These are phyloP conservation scores for Diplodus sargus DNA, from an alignment of 2,797 vertebrate species.

Conservation along the genomic window DNA sequence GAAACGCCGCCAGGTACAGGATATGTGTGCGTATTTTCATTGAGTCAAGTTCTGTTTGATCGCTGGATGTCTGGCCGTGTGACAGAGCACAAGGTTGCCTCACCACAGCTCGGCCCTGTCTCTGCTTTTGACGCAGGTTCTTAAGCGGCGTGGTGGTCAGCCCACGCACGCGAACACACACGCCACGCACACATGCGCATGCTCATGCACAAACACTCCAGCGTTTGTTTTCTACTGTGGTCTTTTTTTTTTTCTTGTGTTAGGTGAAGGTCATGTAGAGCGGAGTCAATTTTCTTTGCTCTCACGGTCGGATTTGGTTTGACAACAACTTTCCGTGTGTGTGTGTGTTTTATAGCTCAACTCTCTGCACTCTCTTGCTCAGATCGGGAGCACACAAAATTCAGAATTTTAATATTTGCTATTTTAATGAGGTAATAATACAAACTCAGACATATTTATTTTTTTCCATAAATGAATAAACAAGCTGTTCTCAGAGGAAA, in stretches of 20 bases:
- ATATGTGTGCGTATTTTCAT: too few relatives aligned
- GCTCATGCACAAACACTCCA: too few relatives aligned
- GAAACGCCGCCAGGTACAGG: background rate
- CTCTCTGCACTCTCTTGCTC: too few relatives aligned
- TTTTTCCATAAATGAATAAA: too few relatives aligned
- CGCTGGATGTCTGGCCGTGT: background rate
- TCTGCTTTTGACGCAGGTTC: background rate
- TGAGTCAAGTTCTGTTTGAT: background rate
- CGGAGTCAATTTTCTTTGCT: conserved; percentile 13
- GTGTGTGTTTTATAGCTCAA: background rate
- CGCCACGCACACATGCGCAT: background rate
- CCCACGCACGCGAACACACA: background rate
- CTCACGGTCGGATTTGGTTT: background rate
- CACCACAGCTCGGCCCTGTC: background rate
- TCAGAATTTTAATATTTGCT: too few relatives aligned
- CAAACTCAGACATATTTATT: too few relatives aligned
- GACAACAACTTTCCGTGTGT: background rate
- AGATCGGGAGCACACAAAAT: too few relatives aligned
- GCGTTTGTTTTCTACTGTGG: conserved; percentile 21
- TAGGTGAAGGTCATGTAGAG: conserved; percentile 16
- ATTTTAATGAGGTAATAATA: too few relatives aligned
- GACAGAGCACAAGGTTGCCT: conserved; percentile 6
- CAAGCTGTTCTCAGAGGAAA: too few relatives aligned
- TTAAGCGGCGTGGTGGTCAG: background rate
- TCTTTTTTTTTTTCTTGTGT: conserved; percentile 21